A percentile compares a stretch with the other conserved stretches of the same genome.
Conservation (phyloP, 2,113 vertebrate species). For the Spea bombifrons region DNA sequence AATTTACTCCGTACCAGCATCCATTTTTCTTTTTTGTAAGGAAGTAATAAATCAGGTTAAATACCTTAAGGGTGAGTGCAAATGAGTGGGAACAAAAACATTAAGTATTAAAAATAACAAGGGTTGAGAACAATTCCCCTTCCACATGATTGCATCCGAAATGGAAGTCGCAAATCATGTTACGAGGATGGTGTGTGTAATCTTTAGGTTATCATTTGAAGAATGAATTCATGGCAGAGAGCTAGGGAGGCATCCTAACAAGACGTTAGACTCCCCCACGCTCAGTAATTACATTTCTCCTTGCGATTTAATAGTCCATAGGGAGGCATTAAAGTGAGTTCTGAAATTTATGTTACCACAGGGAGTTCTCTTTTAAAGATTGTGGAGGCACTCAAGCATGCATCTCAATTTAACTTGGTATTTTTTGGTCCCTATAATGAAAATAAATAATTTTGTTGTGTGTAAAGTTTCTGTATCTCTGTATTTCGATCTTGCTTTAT, state of each 20-base stretch:
- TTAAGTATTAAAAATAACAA: neutral
- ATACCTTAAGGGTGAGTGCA: neutral
- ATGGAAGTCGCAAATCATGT: conserved; percentile 36
- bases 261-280: conserved; percentile 24
- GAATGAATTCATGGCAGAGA: conserved; percentile 20
- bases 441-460: neutral
- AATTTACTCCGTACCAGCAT: neutral
- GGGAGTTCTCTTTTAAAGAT: conserved; percentile 37
- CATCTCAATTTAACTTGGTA: neutral
- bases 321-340: conserved; percentile 41
- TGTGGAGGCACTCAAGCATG: conserved; percentile 12
- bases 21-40: neutral
- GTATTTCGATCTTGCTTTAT: neutral
- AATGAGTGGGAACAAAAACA: neutral
- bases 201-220: conserved; percentile 2
- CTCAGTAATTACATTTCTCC: conserved; percentile 49
- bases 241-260: neutral
- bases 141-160: neutral
- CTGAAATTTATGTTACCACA: neutral
- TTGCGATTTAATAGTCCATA: conserved; percentile 46
- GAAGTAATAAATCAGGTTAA: neutral
- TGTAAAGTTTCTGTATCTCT: neutral
- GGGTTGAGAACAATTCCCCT: neutral
- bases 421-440: neutral
- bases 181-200: neutral